phyloP scores from a whole-genome alignment of 2,113 vertebrate genomes.

The Alces alces region DNA sequence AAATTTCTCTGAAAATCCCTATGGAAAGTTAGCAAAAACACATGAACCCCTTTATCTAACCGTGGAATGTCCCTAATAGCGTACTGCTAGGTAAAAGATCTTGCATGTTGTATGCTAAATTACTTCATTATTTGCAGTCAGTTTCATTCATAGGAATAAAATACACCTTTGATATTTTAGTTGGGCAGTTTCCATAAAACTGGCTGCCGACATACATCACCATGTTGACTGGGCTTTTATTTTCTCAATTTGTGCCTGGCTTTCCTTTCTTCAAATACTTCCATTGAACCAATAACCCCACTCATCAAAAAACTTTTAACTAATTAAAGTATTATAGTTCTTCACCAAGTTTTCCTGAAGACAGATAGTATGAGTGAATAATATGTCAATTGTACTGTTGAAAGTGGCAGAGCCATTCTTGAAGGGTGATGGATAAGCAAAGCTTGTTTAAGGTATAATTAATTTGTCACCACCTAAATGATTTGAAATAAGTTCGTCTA shows the following conservation, averaged over 20 bases:
- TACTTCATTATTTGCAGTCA: slow-evolving; percentile 25
- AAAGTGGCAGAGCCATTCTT: slow-evolving; percentile 51
- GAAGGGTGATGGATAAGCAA: slow-evolving; percentile 65
- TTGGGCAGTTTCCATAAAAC: slow-evolving; percentile 43
- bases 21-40: slow-evolving; percentile 58
- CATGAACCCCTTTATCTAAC: slow-evolving; percentile 59
- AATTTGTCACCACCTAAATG: slow-evolving; percentile 68
- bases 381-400: slow-evolving; percentile 16
- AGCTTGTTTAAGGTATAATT: slow-evolving; percentile 66
- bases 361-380: slow-evolving; percentile 38
- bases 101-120: neutral
- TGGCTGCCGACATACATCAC: slow-evolving; percentile 31
- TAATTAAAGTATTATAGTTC: slow-evolving; percentile 66
- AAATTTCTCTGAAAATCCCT: slow-evolving; percentile 67
- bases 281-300: slow-evolving; percentile 10
- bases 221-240: neutral
- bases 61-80: slow-evolving; percentile 41
- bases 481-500: slow-evolving; percentile 53
- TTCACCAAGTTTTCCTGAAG: slow-evolving; percentile 37
- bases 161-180: slow-evolving; percentile 18
- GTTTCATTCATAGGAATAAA: neutral
- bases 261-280: slow-evolving; percentile 52
- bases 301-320: neutral
- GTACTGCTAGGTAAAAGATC: slow-evolving; percentile 48
- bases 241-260: slow-evolving; percentile 27